Base-by-base conservation (phyloP, 2,888 invertebrate species). In the Clusia tigrina region DNA sequence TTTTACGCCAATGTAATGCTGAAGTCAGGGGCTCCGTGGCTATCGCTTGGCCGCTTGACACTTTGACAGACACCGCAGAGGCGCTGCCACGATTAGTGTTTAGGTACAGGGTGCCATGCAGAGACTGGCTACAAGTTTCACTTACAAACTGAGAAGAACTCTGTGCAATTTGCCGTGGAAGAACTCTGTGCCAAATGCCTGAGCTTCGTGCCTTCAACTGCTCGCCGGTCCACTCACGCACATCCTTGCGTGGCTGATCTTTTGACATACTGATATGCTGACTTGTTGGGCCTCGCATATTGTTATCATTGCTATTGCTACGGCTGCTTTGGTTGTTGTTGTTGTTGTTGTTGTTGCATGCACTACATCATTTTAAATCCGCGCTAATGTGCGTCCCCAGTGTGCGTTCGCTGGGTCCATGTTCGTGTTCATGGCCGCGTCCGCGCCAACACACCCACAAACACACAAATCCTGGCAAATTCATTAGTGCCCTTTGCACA, bases 391-490 rank as follows among this genome's bases (percentile, higher is more conserved):
- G 46, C 57, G 42, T n/a, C n/a, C 32, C 32, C 42, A 42, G n/a
- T 32, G 32, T 12, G 6, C 12, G 6, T 12, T 32, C 32, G 6
- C 32, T 6, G 6, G 6, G 12, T 32, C 32, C 32, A 6, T 32
- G 6, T 12, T 9, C 32, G 6, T 32, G 32, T 32, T 6, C 32
- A 12, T 15, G 15, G 9, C 32, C 2, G 23, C 48, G 51, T 38
- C 55, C 20, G 17, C 51, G 22, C 32, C 46, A 53, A 54, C 54
- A 54, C 23, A 38, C 12, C 32, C 12, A 37, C 53, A 38, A 25
- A 25, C 46, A 24, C 26, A 46, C 32, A 63, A 72, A 78, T 71
- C 73, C 71, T 69, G 69, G 72, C 74, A 73, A 73, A 76, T 75
- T 78, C 77, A 78, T 78, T 78, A 78, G 75, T 71, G 22, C 55